Evolutionary conservation across 2,113 vertebrate species (phyloP), one percentile per base, ranked within the genome.

Genomic region (Epinephelus lanceolatus): DNA sequence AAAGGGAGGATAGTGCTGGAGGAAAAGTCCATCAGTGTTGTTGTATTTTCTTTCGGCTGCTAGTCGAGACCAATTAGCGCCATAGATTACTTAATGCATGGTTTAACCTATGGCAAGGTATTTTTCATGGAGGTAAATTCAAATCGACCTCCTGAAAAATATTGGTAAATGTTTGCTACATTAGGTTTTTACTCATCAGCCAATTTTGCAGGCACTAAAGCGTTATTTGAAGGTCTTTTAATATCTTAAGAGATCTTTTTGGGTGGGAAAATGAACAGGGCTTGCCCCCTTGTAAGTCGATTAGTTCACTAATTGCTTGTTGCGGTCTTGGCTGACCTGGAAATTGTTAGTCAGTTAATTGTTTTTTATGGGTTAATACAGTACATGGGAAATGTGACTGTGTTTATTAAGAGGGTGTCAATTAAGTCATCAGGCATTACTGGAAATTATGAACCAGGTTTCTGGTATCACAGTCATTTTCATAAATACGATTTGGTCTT

Each of bases 301-400:
- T 85, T 84, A 70, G 25, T 18, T 42, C 18, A n/a, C 51, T 72
- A 78, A 76, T 86, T 78, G 49, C 33, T 57, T 18, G 59, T 49
- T 79, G 49, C n/a, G 9, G 17, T 40, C 81, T 33, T 49, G 15
- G 17, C n/a, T 75, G 76, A 81, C 80, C 72, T 27, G 65, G 18
- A 71, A 56, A 49, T 60, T 60, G 45, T 51, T 21, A 25, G 33
- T 71, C 68, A 74, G 47, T 87, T 66, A 76, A n/a, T 45, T 66
- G 42, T 13, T 55, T 68, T 23, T 80, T 13, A 53, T 17, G 55
- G 49, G 7, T 47, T 76, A 42, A 13, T 27, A 23, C 11, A n/a
- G 66, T 65, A 55, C 5, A 27, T 23, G 6, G 33, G 72, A 78
- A 15, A 27, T 47, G 37, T 25, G 71, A 71, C 57, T 53, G 42